These are phyloP conservation scores for Chrysemys picta DNA, from an alignment of 2,113 vertebrate genomes.

Conservation along the genomic window DNA sequence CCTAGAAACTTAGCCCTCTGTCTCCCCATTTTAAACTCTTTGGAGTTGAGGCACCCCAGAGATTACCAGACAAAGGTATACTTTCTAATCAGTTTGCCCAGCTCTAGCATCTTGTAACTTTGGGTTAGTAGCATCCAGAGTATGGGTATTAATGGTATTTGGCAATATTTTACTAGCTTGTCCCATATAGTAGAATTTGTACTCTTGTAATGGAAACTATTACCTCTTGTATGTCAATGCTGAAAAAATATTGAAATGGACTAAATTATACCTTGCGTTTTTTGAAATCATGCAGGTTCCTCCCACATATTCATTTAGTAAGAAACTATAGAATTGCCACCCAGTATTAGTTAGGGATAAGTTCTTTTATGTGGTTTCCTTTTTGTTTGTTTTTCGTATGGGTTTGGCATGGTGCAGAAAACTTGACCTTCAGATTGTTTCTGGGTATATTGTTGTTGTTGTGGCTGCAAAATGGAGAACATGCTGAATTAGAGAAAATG, in stretches of 20 bases:
- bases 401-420: neutral
- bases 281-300: neutral
- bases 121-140: neutral
- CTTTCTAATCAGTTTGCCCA: neutral
- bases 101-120: neutral
- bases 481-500: neutral
- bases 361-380: neutral
- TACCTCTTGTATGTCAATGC: neutral
- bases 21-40: neutral
- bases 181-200: neutral
- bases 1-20: constrained; percentile 54
- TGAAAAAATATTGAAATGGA: neutral
- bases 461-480: neutral
- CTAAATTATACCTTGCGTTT: neutral
- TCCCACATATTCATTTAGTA: neutral
- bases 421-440: neutral
- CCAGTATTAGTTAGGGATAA: neutral
- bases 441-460: neutral
- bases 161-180: neutral
- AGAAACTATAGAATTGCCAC: neutral
- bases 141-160: neutral
- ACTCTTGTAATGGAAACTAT: neutral
- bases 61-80: neutral
- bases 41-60: neutral
- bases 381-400: neutral